phyloP scores from a whole-genome alignment of 2,797 vertebrate species.

The Eidolon dupreanum region DNA sequence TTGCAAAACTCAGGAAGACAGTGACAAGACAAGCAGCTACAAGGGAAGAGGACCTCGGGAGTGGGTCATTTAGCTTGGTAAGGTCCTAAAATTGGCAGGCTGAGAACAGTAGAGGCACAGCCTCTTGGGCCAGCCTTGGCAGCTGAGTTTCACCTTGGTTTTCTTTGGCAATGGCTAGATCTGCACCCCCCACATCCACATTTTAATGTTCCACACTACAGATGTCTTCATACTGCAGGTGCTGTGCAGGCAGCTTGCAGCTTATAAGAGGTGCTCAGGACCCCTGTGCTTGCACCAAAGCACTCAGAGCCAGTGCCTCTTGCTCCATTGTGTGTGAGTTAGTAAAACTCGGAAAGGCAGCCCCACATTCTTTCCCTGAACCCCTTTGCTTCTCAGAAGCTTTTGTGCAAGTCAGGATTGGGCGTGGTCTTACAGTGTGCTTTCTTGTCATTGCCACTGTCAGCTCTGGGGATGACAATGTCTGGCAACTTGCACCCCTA shows the following conservation, averaged over 20 bases:
- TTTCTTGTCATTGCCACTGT: not conserved
- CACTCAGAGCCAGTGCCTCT: not conserved
- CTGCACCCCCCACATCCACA: too few relatives aligned
- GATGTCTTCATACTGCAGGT: not conserved
- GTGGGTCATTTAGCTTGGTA: conserved; percentile 27
- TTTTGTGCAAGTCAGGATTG: not conserved
- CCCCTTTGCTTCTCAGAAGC: not conserved
- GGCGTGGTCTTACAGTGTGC: not conserved
- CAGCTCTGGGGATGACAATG: not conserved
- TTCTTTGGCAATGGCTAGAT: not conserved
- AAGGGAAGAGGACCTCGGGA: not conserved
- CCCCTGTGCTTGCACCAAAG: not conserved
- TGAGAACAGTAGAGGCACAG: rapidly evolving
- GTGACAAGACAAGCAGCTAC: not conserved
- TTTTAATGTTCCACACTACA: not conserved
- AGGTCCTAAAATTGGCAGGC: not conserved
- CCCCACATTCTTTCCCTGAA: not conserved
- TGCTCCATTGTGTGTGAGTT: not conserved
- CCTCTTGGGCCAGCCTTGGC: not conserved
- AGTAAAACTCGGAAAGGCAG: not conserved
- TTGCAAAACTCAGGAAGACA: conserved; percentile 70
- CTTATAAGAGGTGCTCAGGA: not conserved
- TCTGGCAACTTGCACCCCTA: not conserved
- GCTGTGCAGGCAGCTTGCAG: not conserved
- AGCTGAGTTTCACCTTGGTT: not conserved